Conservation (phyloP, 30 jellyfish, hydroid and myxozoan genomes). For the Sanderia malayensis region DNA sequence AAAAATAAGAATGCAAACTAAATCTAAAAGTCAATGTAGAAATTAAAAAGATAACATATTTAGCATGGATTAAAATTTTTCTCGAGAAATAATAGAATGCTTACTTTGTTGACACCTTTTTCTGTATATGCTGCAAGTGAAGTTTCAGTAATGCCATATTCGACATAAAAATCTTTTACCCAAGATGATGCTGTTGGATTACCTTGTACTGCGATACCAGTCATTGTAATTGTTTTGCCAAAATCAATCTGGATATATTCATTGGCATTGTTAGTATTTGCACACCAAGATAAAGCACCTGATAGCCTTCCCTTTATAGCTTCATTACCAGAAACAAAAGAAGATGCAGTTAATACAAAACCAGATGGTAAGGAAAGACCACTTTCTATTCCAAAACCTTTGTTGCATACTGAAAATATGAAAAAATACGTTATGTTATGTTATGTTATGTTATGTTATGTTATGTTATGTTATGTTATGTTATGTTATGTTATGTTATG, state of each 20-base stretch:
- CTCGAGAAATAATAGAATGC: not conserved
- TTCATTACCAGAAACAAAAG: constrained; percentile 4
- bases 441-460: too few species aligned
- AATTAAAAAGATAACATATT: too few species aligned
- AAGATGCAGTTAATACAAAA: constrained; percentile 36
- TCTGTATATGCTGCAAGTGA: constrained; percentile 38
- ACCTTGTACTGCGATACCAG: constrained; percentile 65
- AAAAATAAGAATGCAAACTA: not conserved
- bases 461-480: too few species aligned
- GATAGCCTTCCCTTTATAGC: constrained; percentile 31
- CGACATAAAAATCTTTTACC: constrained; percentile 56
- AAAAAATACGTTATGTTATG: not conserved
- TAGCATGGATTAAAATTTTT: not conserved
- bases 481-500: too few species aligned
- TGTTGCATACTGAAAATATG: constrained; percentile 26
- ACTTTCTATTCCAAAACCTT: constrained; percentile 52
- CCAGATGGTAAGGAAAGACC: constrained; percentile 52
- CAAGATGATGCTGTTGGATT: constrained; percentile 35
- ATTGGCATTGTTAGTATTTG: constrained; percentile 11
- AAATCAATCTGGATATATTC: constrained; percentile 51
- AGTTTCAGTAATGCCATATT: constrained; percentile 35
- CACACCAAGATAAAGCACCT: constrained; percentile 39
- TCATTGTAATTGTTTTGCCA: constrained; percentile 44
- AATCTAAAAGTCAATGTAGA: too few species aligned
- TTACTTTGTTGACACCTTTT: constrained; percentile 29